Evolutionary conservation across 2,113 vertebrate genomes (phyloP), one percentile per base, ranked within the genome.

Genomic region (Falco punctatus): DNA sequence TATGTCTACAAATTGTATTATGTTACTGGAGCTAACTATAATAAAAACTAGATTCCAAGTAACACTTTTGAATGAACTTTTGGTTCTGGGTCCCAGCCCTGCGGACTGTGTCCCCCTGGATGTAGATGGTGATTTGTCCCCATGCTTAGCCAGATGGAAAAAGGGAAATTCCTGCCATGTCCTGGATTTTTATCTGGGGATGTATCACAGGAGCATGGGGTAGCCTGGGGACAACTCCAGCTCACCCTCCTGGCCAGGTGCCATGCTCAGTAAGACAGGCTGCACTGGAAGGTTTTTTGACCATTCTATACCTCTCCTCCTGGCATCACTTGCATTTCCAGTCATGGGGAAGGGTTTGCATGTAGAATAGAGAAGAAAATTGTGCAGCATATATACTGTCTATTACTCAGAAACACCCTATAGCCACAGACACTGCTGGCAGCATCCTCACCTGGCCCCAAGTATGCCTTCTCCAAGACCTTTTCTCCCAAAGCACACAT

Each of bases 171-270:
- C 66, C 44, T 55, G 1, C 11, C 17, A 28, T 1, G 3, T 32
- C 30, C 30, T 58, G 6, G 35, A 79, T 38, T 91, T 88, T 86
- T 24, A 88, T 11, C 16, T 74, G 40, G 14, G 4, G 3, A 5
- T 58, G 5, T 81, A 72, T 64, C 20, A 14, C 38, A 64, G 23
- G n/a, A 86, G 15, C 15, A 14, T 59, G 13, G 13, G 9, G 5
- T 35, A 22, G 1, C 15, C 30, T 73, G 17, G 10, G 8, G 19
- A 71, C 62, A 8, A 54, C 23, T 69, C 11, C 40, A 51, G 28
- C 5, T 89, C 42, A 58, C 2, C 6, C 4, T 55, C 6, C 13
- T 40, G 8, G 7, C 6, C 11, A 48, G 30, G 17, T 0, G 0
- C 14, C 38, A 20, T 15, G 11, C 8, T 52, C 22, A 58, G 62